Evolutionary conservation across 1,140 invertebrate species (phyloP).

Genomic region (Drosophila sp.): DNA sequence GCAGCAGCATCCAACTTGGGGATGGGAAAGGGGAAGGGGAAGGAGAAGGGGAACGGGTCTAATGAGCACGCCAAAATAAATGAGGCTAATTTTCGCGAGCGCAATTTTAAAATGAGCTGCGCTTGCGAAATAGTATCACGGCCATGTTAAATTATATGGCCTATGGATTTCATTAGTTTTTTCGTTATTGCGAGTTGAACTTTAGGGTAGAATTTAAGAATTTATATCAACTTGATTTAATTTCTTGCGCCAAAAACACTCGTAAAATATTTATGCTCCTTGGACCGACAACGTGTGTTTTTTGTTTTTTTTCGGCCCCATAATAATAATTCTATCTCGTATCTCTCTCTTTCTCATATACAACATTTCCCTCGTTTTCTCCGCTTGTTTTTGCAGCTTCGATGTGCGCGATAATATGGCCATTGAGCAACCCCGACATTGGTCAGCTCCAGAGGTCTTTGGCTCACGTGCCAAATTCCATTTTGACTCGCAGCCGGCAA

Average conservation of each 20-base stretch:
- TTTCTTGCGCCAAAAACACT: constrained; percentile 22
- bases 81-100: constrained; percentile 70
- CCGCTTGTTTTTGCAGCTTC: constrained; percentile 87
- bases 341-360: constrained; percentile 14
- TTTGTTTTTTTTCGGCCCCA: constrained; percentile 14
- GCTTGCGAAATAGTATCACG: constrained; percentile 15
- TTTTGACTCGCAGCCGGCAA: constrained; percentile 89
- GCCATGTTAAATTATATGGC: constrained; percentile 54
- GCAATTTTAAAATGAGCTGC: constrained; percentile 40
- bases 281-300: not conserved
- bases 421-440: constrained; percentile 89
- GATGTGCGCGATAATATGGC: constrained; percentile 91
- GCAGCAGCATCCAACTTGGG: constrained; percentile 20
- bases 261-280: constrained; percentile 61
- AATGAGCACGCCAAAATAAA: constrained; percentile 74
- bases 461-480: constrained; percentile 92
- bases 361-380: constrained; percentile 27
- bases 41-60: constrained; percentile 11
- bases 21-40: not conserved
- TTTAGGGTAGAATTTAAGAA: constrained; percentile 41
- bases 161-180: constrained; percentile 74
- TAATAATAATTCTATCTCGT: constrained; percentile 61
- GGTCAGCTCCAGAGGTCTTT: constrained; percentile 91
- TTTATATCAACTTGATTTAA: constrained; percentile 55
- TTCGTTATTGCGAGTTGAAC: not conserved